Evolutionary conservation across 2,888 invertebrate species (phyloP), one percentile per base, ranked within the genome.

Genomic region (Chymomyza caudatula): DNA sequence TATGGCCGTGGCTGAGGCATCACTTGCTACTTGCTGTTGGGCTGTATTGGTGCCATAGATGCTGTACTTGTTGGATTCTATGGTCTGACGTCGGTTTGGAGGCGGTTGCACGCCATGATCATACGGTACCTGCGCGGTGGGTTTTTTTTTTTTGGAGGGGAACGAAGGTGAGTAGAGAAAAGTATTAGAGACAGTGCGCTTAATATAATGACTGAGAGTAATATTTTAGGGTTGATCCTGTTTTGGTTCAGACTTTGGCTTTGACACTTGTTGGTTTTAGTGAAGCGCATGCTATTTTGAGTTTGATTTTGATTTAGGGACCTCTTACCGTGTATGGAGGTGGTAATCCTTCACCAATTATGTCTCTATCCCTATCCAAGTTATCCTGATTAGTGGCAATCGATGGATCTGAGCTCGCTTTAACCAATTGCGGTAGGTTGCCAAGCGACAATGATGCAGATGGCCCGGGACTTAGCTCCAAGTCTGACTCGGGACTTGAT

Each of bases 401-500:
- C 88, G 97, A 97, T 55, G 97, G 98, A 92, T 98, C 98, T 56
- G 97, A 97, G 69, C 96, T 97, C 51, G 96, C 96, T 90, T 97
- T 96, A 90, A 92, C 94, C 91, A 92, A 92, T 91, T 92, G 92
- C 88, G 93, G 94, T 87, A 91, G 90, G 89, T 90, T 91, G 88
- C 91, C 92, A 87, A 91, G 91, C 89, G 89, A 92, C 88, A 92
- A 91, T 80, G 92, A 91, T 78, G 92, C 91, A 75, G 93, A 93
- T 72, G 94, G 94, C 83, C 94, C 94, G 71, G 94, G 94, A 89
- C 96, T 96, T 88, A 96, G 94, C 90, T 98, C 98, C 91, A 96
- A 92, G 92, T 98, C 98, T 90, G 97, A 97, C 92, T 98, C 98
- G 74, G 97, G 97, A 90, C 97, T 97, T 89, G 97, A 97, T 77